A percentile compares a stretch with the other conserved stretches of the same genome.
Conservation (phyloP, 2,888 invertebrate genomes). For the Endotricha flammealis region DNA sequence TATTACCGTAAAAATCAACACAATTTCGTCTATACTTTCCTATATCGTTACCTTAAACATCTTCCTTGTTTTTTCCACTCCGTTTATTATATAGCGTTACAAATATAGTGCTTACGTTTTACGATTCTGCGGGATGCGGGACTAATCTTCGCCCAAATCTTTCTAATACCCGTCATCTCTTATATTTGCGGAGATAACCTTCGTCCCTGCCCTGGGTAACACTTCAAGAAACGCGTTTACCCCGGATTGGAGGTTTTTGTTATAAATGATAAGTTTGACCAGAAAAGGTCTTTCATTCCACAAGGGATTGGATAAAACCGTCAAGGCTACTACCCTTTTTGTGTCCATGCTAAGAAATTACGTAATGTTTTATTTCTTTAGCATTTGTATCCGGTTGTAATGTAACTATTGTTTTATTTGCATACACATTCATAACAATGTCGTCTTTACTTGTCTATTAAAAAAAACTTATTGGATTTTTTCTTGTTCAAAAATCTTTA, state of each 20-base stretch:
- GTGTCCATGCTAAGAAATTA: neutral
- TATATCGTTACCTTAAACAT: neutral
- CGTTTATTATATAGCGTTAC: slow-evolving; percentile 2
- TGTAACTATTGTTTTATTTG: no score
- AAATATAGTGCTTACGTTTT: slow-evolving; percentile 8
- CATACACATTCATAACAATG: no score
- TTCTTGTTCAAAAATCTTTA: no score
- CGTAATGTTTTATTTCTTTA: neutral
- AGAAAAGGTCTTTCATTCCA: neutral
- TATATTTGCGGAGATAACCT: neutral
- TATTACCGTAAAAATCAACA: no score
- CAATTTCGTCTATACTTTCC: no score
- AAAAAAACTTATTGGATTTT: no score
- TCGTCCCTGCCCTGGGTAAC: neutral
- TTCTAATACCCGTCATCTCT: neutral
- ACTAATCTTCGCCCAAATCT: slow-evolving; percentile 6
- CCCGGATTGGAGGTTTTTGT: neutral
- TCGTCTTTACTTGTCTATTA: no score
- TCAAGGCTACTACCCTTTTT: neutral
- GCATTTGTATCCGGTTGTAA: no score
- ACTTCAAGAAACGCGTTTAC: neutral
- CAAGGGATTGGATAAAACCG: neutral
- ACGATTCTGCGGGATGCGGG: slow-evolving; percentile 4
- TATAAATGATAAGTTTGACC: neutral
- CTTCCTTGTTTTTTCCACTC: neutral